phyloP scores from a whole-genome alignment of 2,888 invertebrate genomes.

The Halictus ligatus region DNA sequence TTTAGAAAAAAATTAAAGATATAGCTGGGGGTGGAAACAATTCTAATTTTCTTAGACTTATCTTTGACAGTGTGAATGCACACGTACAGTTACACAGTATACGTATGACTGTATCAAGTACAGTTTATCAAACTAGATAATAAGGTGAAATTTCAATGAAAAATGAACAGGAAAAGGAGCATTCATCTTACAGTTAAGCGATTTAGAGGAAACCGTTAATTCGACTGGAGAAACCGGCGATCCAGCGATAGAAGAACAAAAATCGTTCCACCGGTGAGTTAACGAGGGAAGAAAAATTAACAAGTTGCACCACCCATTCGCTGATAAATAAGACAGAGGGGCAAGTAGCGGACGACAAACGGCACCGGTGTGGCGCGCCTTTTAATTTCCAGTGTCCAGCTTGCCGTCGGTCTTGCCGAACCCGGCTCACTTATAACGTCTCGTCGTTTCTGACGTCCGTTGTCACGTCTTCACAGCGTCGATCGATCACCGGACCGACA shows the following conservation, averaged over 20 bases:
- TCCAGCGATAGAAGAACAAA: background rate
- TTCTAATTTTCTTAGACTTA: background rate
- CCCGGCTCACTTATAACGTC: conserved; percentile 59
- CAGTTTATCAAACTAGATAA: background rate
- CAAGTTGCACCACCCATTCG: conserved; percentile 41
- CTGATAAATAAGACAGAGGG: conserved; percentile 40
- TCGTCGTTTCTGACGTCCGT: conserved; percentile 46
- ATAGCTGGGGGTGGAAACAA: background rate
- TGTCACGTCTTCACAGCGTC: conserved; percentile 54
- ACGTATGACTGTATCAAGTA: background rate
- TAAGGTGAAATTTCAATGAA: background rate
- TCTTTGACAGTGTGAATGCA: background rate
- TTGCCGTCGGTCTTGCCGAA: conserved; percentile 39
- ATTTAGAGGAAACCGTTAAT: conserved; percentile 19
- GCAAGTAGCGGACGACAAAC: conserved; percentile 51
- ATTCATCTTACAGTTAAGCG: background rate
- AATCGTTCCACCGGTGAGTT: background rate
- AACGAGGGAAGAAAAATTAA: conserved; percentile 48
- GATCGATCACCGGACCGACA: conserved; percentile 58
- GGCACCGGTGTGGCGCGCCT: conserved; percentile 66
- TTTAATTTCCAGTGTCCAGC: conserved; percentile 73
- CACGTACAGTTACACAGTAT: background rate
- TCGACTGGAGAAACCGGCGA: conserved; percentile 1
- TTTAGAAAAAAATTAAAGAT: too few species aligned
- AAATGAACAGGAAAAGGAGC: background rate